Evolutionary conservation across 2,797 vertebrate species (phyloP), one percentile per base, ranked within the genome.

Genomic region (Buphagus erythrorhynchus): DNA sequence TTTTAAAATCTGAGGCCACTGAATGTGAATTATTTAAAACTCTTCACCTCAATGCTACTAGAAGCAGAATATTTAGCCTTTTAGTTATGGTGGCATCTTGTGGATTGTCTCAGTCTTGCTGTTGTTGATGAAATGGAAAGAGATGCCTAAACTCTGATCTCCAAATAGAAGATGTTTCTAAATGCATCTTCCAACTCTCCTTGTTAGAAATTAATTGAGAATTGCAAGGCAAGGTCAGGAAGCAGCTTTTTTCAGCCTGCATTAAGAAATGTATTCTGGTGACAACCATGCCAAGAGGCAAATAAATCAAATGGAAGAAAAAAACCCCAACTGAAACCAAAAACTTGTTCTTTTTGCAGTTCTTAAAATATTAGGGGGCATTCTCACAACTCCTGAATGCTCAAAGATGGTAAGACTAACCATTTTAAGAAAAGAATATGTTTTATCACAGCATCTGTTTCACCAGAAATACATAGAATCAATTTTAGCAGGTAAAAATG

Each of bases 261-360:
- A 78, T 65, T 77, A 77, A 80, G 52, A 91, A 89, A 80, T 9
- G 31, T 55, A 68, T 91, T 90, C 38, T 57, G 45, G 42, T 33
- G 9, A 51, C 72, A 91, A 63, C 6, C 12, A 45, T 21, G 28
- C 61, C 69, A 91, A 52, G 43, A 77, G 10, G n/a, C 5, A 88
- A 85, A 92, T 24, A 69, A 54, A 90, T 79, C 3, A 5, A 55
- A 54, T 7, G 15, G 13, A 6, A 2, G 3, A 2, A 6, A 16
- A 0, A 36, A n/a, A 5, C 0, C 1, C 11, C 19, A 40, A 31
- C 3, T 0, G 2, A 24, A 62, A 25, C 4, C 3, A 67, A 88
- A 18, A 38, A 36, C 7, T 45, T 72, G 12, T 5, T 71, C 22
- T 66, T 82, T 87, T 42, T 58, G 8, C 42, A 85, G 29, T 77